These are phyloP conservation scores for Vanessa tameamea DNA, from an alignment of 1,140 invertebrate genomes.

Conservation along the genomic window DNA sequence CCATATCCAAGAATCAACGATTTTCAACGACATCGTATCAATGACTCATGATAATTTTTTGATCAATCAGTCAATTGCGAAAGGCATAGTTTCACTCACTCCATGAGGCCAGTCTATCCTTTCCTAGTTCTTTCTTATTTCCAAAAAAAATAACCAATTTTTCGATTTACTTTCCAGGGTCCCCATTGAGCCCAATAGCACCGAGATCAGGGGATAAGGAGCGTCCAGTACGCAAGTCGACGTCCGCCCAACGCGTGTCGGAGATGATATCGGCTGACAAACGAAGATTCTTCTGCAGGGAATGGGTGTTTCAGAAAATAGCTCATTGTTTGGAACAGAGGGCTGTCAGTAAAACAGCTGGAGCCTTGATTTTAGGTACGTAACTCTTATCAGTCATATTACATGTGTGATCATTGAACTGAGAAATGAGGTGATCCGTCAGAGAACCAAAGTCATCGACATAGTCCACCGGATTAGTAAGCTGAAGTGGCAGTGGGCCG, in stretches of 20 bases:
- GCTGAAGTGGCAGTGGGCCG: too few relatives aligned
- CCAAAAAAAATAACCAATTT: neutral
- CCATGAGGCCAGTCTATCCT: too few relatives aligned
- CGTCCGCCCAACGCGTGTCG: slow-evolving; percentile 63
- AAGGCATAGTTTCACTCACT: too few relatives aligned
- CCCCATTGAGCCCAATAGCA: slow-evolving; percentile 59
- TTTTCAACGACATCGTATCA: too few relatives aligned
- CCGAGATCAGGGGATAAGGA: slow-evolving; percentile 55
- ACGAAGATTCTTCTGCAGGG: slow-evolving; percentile 83
- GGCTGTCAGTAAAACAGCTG: slow-evolving; percentile 88
- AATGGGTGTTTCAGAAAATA: slow-evolving; percentile 98
- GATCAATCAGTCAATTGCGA: too few relatives aligned
- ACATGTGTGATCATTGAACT: too few relatives aligned
- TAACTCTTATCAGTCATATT: neutral
- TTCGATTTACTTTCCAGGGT: slow-evolving; percentile 39
- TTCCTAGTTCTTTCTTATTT: too few relatives aligned
- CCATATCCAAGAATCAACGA: too few relatives aligned
- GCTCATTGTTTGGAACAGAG: slow-evolving; percentile 93
- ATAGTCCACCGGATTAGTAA: too few relatives aligned
- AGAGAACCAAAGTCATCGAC: too few relatives aligned
- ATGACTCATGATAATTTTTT: too few relatives aligned
- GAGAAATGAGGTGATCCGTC: too few relatives aligned
- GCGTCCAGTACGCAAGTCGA: slow-evolving; percentile 71
- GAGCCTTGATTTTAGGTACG: slow-evolving; percentile 88
- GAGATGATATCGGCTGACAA: slow-evolving; percentile 68